Percentiles rank a stretch among this genome's conserved stretches.
phyloP scores from a whole-genome alignment of 1,140 invertebrate species.

The Drosophila miranda region DNA sequence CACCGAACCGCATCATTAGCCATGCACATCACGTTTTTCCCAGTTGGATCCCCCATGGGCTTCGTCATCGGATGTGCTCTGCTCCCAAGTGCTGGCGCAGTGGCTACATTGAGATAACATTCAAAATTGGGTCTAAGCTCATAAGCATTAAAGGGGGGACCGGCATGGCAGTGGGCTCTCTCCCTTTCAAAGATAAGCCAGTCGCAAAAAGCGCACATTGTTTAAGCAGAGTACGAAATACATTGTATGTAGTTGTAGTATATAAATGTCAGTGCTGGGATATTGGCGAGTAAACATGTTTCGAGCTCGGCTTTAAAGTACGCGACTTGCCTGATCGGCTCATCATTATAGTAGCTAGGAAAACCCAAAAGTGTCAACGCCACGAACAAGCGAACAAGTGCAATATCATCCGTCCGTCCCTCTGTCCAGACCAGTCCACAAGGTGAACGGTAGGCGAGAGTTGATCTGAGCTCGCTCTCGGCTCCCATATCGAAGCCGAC shows the following conservation, averaged over 20 bases:
- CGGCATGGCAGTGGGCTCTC: slow-evolving; percentile 35
- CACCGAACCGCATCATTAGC: slow-evolving; percentile 62
- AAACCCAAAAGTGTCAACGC: slow-evolving; percentile 56
- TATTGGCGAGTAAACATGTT: background rate
- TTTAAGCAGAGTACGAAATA: slow-evolving; percentile 4
- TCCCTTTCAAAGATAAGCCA: slow-evolving; percentile 32
- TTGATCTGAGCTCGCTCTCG: slow-evolving; percentile 10
- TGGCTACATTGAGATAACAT: slow-evolving; percentile 24
- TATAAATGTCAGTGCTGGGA: slow-evolving; percentile 24
- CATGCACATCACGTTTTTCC: slow-evolving; percentile 58
- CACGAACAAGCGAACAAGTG: slow-evolving; percentile 31
- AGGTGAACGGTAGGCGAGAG: slow-evolving; percentile 46
- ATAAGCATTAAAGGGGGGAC: slow-evolving; percentile 66
- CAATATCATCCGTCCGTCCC: background rate
- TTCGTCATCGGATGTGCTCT: slow-evolving; percentile 9
- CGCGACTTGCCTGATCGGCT: slow-evolving; percentile 19
- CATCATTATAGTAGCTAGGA: slow-evolving; percentile 32
- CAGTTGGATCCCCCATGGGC: slow-evolving; percentile 3
- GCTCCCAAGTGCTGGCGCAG: background rate
- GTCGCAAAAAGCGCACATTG: slow-evolving; percentile 11
- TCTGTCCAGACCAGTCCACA: background rate
- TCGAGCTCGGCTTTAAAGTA: slow-evolving; percentile 3
- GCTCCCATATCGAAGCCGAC: slow-evolving; percentile 13
- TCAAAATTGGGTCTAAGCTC: slow-evolving; percentile 54
- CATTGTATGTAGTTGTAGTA: background rate